These are phyloP conservation scores for Catocala fraxini DNA, from an alignment of 2,888 invertebrate species.

Conservation along the genomic window DNA sequence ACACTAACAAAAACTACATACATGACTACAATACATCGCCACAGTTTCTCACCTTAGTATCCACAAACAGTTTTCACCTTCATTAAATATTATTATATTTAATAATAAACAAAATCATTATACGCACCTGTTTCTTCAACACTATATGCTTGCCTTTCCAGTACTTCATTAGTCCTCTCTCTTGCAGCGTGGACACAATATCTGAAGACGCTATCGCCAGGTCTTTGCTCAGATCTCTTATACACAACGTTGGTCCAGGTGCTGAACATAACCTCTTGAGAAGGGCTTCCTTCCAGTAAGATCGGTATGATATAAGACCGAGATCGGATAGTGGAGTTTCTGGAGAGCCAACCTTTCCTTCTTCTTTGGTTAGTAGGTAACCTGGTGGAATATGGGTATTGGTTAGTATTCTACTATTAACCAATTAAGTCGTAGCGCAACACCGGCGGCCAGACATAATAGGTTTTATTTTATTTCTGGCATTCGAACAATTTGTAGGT, in stretches of 20 bases:
- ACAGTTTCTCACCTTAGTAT: too few species aligned
- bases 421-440: too few species aligned
- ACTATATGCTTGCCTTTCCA: conserved; percentile 99
- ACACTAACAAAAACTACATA: too few species aligned
- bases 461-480: too few species aligned
- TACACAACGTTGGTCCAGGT: conserved; percentile 95
- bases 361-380: conserved; percentile 97
- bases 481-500: too few species aligned
- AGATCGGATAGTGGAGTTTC: conserved; percentile 99
- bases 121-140: conserved; percentile 94
- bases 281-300: conserved; percentile 99
- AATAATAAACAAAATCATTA: not conserved
- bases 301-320: conserved; percentile 98
- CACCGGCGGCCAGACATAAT: too few species aligned
- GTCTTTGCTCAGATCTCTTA: conserved; percentile 95
- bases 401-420: not conserved
- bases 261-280: conserved; percentile 96
- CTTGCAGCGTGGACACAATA: conserved; percentile 98
- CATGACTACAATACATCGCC: too few species aligned
- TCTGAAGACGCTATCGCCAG: conserved; percentile 99
- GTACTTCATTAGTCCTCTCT: conserved; percentile 99
- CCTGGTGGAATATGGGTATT: conserved; percentile 86
- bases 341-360: conserved; percentile 99
- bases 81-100: too few species aligned
- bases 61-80: too few species aligned